Conservation (phyloP, 2,113 vertebrate species). For the Sceloporus tristichus region DNA sequence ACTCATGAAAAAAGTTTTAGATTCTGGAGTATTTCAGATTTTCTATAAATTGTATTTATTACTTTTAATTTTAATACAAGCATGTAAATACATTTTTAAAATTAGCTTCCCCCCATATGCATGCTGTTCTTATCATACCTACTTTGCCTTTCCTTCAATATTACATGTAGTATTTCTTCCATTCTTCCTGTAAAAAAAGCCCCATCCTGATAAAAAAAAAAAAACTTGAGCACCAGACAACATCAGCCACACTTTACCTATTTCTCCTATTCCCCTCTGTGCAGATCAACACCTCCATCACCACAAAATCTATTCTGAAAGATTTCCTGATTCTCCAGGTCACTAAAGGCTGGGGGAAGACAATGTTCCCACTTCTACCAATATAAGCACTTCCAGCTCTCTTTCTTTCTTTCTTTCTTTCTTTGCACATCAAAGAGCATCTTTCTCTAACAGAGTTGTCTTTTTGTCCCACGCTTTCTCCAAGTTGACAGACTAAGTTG, state of each 20-base stretch:
- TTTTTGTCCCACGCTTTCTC: no score
- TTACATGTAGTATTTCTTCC: background rate
- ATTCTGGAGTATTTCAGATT: no score
- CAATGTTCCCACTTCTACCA: no score
- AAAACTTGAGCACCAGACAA: background rate
- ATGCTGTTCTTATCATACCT: background rate
- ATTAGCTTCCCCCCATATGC: background rate
- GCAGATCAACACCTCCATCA: conserved; percentile 38
- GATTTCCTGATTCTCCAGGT: no score
- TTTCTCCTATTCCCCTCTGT: conserved; percentile 52
- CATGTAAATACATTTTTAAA: background rate
- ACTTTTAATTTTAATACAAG: background rate
- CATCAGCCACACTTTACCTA: conserved; percentile 51
- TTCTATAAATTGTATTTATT: no score
- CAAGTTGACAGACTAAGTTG: no score
- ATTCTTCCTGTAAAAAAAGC: background rate
- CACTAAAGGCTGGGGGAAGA: no score
- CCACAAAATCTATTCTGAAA: background rate
- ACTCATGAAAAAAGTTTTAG: no score
- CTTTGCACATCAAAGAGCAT: no score
- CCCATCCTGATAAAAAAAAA: background rate
- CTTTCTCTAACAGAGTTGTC: no score
- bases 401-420: no score
- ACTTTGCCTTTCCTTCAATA: background rate
- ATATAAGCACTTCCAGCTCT: no score